phyloP scores from a whole-genome alignment of 1,140 invertebrate genomes.

The Scylla paramamosain region DNA sequence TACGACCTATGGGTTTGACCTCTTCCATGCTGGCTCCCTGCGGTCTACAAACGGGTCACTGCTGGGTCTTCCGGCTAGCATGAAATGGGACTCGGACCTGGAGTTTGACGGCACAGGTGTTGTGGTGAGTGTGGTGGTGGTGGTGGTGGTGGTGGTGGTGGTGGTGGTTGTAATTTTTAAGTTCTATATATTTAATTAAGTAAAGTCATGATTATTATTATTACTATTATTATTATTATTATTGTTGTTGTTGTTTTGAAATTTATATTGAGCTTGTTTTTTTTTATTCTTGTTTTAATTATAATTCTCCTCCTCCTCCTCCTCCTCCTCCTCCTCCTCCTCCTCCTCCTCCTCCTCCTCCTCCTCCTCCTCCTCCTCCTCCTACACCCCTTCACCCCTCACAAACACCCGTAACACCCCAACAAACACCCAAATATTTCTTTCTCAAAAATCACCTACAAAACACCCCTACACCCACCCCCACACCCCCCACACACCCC shows the following conservation, averaged over 20 bases:
- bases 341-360: background rate
- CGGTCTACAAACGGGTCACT: background rate
- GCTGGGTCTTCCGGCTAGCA: slow-evolving; percentile 50
- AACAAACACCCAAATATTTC: background rate
- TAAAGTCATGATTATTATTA: background rate
- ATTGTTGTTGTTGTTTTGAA: too few species aligned
- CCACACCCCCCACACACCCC: too few species aligned
- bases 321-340: background rate
- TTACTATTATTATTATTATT: too few species aligned
- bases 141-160: background rate
- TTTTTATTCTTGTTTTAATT: background rate
- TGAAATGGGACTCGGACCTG: background rate
- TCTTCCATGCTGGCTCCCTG: slow-evolving; percentile 56
- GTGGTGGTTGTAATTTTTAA: background rate
- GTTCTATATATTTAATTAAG: too few species aligned
- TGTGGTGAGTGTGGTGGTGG: slow-evolving; percentile 43
- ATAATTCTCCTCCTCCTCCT: background rate
- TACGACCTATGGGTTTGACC: slow-evolving; percentile 56
- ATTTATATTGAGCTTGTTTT: too few species aligned
- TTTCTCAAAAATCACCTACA: background rate
- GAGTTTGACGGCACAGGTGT: slow-evolving; percentile 56
- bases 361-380: background rate
- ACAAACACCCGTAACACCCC: too few species aligned
- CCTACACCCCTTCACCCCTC: too few species aligned
- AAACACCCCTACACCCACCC: background rate